Percentiles rank a stretch among this genome's conserved stretches.
phyloP scores from a whole-genome alignment of 2,113 vertebrate genomes.

The Cyphomyrus plagiostoma region DNA sequence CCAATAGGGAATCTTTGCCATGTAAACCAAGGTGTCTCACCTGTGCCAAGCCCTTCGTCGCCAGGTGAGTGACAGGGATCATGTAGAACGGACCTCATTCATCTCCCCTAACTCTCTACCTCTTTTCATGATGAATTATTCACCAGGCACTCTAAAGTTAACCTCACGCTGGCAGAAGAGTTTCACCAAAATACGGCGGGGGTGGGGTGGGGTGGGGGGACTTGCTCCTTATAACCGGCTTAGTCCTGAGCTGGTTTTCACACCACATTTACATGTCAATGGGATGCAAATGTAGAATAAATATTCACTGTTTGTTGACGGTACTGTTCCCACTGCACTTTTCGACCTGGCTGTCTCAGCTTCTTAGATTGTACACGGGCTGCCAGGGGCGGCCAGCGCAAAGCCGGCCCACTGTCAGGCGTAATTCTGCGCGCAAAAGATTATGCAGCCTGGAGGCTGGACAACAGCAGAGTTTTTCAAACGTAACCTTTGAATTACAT shows the following conservation, averaged over 20 bases:
- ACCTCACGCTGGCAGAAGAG: slow-evolving; percentile 36
- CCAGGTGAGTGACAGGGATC: slow-evolving; percentile 34
- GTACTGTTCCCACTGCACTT: slow-evolving; percentile 30
- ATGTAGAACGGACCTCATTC: slow-evolving; percentile 17
- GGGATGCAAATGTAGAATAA: slow-evolving; percentile 49
- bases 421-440: neutral
- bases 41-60: slow-evolving; percentile 34
- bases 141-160: slow-evolving; percentile 49
- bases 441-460: neutral
- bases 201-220: slow-evolving; percentile 35
- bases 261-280: slow-evolving; percentile 70
- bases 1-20: slow-evolving; percentile 55
- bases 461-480: neutral
- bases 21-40: slow-evolving; percentile 63
- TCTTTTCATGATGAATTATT: slow-evolving; percentile 40
- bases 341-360: neutral
- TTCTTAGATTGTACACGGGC: slow-evolving; percentile 10
- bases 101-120: slow-evolving; percentile 25
- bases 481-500: neutral
- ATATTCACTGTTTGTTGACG: slow-evolving; percentile 68
- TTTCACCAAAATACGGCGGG: slow-evolving; percentile 44
- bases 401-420: neutral
- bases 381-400: too few relatives aligned
- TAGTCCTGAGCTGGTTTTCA: slow-evolving; percentile 53
- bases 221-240: slow-evolving; percentile 59